These are phyloP conservation scores for Xestoiulus laeticollis DNA, from an alignment of 2,888 invertebrate genomes.

Conservation along the genomic window DNA sequence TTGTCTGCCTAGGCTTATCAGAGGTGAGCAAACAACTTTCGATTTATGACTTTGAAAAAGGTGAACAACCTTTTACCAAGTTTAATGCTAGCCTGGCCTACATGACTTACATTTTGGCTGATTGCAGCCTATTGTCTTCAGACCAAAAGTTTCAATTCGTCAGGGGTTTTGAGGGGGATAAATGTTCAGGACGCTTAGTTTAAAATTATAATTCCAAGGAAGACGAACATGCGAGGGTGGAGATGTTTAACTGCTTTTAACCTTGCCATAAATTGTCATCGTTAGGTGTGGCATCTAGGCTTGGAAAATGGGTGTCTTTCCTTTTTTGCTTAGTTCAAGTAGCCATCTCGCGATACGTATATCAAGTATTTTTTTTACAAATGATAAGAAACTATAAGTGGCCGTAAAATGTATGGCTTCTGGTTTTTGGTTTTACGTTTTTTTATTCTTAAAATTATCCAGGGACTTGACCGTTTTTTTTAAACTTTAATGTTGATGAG, in stretches of 20 bases:
- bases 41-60: constrained; percentile 10
- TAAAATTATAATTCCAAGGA: not conserved
- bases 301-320: not conserved
- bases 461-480: not conserved
- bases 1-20: not conserved
- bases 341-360: not conserved
- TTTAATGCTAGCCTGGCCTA: constrained; percentile 2
- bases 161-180: not conserved
- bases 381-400: not conserved
- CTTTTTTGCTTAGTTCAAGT: not conserved
- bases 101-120: not conserved
- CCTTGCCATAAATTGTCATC: constrained; percentile 8
- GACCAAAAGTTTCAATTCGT: not conserved
- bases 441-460: not conserved
- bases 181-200: not conserved
- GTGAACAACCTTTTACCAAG: not conserved
- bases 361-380: constrained; percentile 3
- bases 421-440: not conserved
- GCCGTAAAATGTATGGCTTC: not conserved
- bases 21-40: not conserved
- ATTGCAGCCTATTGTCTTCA: constrained; percentile 13
- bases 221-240: not conserved
- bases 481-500: not conserved
- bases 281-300: not conserved
- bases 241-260: not conserved